Conservation (phyloP, 2,888 invertebrate species). For the Tetheella fluctuosa region DNA sequence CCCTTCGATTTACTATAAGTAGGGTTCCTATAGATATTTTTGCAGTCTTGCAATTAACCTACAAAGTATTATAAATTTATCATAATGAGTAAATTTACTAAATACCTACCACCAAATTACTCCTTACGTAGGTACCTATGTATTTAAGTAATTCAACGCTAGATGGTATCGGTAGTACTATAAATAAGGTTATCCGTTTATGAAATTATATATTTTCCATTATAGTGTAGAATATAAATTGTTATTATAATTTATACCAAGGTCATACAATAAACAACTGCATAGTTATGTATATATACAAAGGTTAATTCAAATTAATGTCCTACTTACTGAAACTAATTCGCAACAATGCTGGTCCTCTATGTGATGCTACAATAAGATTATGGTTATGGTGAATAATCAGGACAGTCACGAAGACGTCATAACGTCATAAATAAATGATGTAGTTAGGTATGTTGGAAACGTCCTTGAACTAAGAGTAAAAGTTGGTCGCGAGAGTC, state of each 20-base stretch:
- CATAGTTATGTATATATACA: neutral
- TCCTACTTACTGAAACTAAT: neutral
- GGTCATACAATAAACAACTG: neutral
- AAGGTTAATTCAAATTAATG: neutral
- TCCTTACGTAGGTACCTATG: too few species aligned
- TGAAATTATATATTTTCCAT: neutral
- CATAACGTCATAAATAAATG: conserved; percentile 17
- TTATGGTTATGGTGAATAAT: neutral
- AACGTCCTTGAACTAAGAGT: conserved; percentile 55
- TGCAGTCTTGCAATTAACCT: too few species aligned
- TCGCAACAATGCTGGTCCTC: neutral
- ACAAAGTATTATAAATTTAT: too few species aligned
- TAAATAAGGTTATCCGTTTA: neutral
- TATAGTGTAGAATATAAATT: neutral
- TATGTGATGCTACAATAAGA: neutral
- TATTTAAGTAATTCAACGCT: too few species aligned
- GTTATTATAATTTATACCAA: neutral
- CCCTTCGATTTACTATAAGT: too few species aligned
- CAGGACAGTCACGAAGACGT: neutral
- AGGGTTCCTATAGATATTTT: too few species aligned
- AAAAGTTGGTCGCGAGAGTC: conserved; percentile 50
- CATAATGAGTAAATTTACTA: too few species aligned
- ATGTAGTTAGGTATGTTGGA: conserved; percentile 28
- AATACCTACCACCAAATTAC: too few species aligned
- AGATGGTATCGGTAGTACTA: too few species aligned